These are phyloP conservation scores for Diprion similis DNA, from an alignment of 1,140 invertebrate species.

Conservation along the genomic window DNA sequence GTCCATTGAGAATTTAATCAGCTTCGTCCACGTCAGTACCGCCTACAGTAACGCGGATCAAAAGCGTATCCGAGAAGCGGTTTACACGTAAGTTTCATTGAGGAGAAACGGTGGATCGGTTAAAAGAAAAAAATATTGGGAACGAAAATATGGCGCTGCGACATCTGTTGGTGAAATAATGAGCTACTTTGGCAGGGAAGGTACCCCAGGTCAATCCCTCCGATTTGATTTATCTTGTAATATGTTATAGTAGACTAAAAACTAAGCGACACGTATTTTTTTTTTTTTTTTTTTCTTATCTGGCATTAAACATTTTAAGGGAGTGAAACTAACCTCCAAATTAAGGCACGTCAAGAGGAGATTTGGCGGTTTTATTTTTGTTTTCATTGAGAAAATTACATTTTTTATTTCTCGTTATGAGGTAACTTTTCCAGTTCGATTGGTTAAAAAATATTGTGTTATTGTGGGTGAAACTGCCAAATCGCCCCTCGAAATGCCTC, in stretches of 20 bases:
- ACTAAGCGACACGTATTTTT: too few relatives aligned
- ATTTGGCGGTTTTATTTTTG: too few relatives aligned
- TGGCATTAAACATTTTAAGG: slow-evolving; percentile 18
- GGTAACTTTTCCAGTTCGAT: too few relatives aligned
- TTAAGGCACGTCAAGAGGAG: too few relatives aligned
- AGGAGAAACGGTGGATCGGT: background rate
- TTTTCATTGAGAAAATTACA: too few relatives aligned
- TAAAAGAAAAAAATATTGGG: slow-evolving; percentile 5
- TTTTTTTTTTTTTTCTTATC: background rate
- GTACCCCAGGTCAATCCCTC: background rate
- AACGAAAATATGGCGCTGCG: background rate
- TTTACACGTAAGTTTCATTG: slow-evolving; percentile 65
- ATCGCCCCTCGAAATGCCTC: too few relatives aligned
- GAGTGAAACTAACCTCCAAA: too few relatives aligned
- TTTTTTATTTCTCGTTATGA: too few relatives aligned
- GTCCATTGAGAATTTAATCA: slow-evolving; percentile 73
- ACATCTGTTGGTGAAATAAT: background rate
- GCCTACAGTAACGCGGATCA: slow-evolving; percentile 86
- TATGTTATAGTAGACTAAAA: too few relatives aligned
- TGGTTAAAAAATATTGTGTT: too few relatives aligned
- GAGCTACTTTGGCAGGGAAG: background rate
- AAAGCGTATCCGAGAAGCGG: slow-evolving; percentile 71
- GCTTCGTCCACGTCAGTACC: slow-evolving; percentile 86
- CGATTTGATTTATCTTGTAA: too few relatives aligned
- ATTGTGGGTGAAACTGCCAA: too few relatives aligned